Evolutionary conservation across 2,888 invertebrate genomes (phyloP), one percentile per base, ranked within the genome.

Genomic region (Standfussiana lucernea): DNA sequence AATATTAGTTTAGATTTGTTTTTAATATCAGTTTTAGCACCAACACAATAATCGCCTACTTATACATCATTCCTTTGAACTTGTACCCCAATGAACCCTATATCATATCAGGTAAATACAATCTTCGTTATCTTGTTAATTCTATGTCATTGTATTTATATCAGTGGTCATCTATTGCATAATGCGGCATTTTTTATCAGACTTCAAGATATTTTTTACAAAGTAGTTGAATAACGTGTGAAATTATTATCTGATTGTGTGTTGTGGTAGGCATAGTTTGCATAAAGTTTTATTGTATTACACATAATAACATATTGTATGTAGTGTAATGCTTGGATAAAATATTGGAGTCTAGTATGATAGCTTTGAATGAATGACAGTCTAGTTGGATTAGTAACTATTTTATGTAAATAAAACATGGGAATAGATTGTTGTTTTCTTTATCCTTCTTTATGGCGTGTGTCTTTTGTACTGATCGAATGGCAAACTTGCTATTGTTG

Each of bases 121-220:
- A 50, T 69, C 15, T 37, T 18, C 50, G 24, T 72, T 82, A 85
- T 82, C 85, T 53, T 61, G 50, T 75, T 59, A 69, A 61, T 72
- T 47, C 8, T 67, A 28, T 71, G 21, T 42, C 47, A 69, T 84
- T 56, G 13, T 40, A 15, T 47, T 50, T 47, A 47, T 42, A 70
- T 80, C 68, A 66, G 53, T 66, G 37, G 70, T 40, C 56, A 74
- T 32, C 56, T 37, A 56, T 81, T 68, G 59, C 21, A 61, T 71
- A 84, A 80, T 40, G 53, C 37, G 24, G 15, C 50, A 40, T 62
- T 84, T 64, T 59, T 84, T 84, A 80, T 74, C 67, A 45, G 5
- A 40, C 24, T 47, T 64, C 42, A 61, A 76, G 71, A 65, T 61
- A 28, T 80, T 45, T 45, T 56, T 42, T 70, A 61, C 47, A 61